These are phyloP conservation scores for Pectinophora gossypiella DNA, from an alignment of 1,140 invertebrate genomes.

Conservation along the genomic window DNA sequence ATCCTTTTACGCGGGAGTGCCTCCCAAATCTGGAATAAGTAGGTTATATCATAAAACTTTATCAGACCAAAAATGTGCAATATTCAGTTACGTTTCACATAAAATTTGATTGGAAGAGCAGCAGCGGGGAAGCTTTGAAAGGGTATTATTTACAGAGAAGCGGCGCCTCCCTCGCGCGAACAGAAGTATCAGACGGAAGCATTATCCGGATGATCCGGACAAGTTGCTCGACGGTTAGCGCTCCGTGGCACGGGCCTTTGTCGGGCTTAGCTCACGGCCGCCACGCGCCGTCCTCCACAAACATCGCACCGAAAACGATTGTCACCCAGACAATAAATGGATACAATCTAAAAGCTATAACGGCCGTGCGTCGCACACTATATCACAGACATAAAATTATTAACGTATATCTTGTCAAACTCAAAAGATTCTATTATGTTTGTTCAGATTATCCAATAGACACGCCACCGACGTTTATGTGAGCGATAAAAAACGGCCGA, in stretches of 20 bases:
- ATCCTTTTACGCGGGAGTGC: neutral
- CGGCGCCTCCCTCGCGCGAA: constrained; percentile 21
- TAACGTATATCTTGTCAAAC: neutral
- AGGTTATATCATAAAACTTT: too few relatives aligned
- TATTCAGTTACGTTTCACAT: too few relatives aligned
- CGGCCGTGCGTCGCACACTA: neutral
- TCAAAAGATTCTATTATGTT: neutral
- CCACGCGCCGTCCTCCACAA: neutral
- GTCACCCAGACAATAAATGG: neutral
- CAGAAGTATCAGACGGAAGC: constrained; percentile 33
- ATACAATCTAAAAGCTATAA: neutral
- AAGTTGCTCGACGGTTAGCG: constrained; percentile 24
- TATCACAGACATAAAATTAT: neutral
- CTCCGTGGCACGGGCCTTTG: constrained; percentile 9
- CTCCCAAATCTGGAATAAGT: too few relatives aligned
- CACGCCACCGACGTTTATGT: neutral
- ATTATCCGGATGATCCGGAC: constrained; percentile 42
- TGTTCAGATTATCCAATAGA: neutral
- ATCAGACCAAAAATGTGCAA: too few relatives aligned
- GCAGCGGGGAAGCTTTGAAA: constrained; percentile 10
- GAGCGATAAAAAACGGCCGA: neutral
- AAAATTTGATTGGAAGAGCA: too few relatives aligned
- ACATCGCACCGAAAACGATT: neutral
- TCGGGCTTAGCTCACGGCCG: constrained; percentile 9
- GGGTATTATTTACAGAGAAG: constrained; percentile 27